A percentile compares a stretch with the other conserved stretches of the same genome.
Conservation (phyloP, 92 coral and sea anemone genomes). For the Muricea muricata region DNA sequence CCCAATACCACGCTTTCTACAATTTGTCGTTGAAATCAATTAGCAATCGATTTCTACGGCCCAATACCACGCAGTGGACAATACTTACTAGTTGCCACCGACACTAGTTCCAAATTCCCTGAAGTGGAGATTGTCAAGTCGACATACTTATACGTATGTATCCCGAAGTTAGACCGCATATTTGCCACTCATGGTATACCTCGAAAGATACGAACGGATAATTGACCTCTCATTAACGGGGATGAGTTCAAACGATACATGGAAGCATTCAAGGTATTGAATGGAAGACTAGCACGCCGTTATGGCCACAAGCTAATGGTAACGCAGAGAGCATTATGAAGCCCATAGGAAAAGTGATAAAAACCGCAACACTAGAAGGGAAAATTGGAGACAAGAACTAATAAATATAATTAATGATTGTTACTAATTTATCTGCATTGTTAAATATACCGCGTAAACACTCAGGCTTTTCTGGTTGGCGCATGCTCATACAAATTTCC, state of each 20-base stretch:
- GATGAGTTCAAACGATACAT: slow-evolving; percentile 7
- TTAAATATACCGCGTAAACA: no score
- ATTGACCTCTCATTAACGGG: slow-evolving; percentile 20
- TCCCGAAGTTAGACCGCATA: slow-evolving; percentile 50
- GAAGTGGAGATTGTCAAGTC: slow-evolving; percentile 49
- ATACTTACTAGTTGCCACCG: slow-evolving; percentile 46
- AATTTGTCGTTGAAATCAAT: no score
- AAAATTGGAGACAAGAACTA: slow-evolving; percentile 60
- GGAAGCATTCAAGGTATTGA: not conserved
- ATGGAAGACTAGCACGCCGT: slow-evolving; percentile 37
- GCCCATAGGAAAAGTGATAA: slow-evolving; percentile 48
- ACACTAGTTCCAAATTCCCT: slow-evolving; percentile 55
- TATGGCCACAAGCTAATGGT: slow-evolving; percentile 56
- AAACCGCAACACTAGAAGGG: slow-evolving; percentile 32
- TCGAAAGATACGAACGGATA: not conserved
- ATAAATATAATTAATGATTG: slow-evolving; percentile 48
- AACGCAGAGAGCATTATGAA: slow-evolving; percentile 47
- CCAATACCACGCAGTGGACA: no score
- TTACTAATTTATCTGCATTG: slow-evolving; percentile 43
- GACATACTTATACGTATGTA: slow-evolving; percentile 28
- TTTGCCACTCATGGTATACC: slow-evolving; percentile 62
- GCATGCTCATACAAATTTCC: no score
- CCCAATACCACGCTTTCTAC: no score
- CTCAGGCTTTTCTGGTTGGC: no score
- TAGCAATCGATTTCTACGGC: no score